These are phyloP conservation scores for Patiria pectinifera DNA, from an alignment of 53 echinoderm and acorn worm genomes.

Conservation along the genomic window DNA sequence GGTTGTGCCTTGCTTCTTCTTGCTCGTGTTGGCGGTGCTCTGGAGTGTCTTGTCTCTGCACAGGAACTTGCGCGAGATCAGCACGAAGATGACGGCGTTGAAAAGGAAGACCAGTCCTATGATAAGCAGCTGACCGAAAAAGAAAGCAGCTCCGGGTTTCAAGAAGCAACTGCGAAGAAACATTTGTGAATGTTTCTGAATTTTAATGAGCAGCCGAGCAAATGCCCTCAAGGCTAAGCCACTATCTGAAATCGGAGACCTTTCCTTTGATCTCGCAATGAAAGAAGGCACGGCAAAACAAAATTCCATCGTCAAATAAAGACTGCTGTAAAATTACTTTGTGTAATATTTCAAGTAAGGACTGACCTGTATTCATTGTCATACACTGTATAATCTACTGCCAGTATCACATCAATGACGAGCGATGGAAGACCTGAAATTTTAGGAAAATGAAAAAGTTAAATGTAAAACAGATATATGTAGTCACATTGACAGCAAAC, in stretches of 20 bases:
- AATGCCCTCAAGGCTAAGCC: neutral
- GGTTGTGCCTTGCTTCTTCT: conserved; percentile 1
- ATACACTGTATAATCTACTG: conserved; percentile 12
- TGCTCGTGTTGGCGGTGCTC: neutral
- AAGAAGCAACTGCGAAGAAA: conserved; percentile 70
- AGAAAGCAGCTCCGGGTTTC: conserved; percentile 61
- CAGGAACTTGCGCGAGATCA: conserved; percentile 58
- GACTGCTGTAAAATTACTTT: no score
- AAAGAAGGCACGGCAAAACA: no score
- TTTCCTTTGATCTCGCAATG: no score
- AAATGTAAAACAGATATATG: no score
- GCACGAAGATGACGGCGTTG: conserved; percentile 64
- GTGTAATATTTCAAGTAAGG: no score
- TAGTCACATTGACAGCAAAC: no score
- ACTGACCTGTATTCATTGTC: conserved; percentile 16
- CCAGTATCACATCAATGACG: conserved; percentile 8
- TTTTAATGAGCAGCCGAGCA: neutral
- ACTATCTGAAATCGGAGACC: no score
- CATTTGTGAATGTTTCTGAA: neutral
- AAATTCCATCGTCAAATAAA: no score
- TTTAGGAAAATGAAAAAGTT: neutral
- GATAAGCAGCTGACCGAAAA: conserved; percentile 57
- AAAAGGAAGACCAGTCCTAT: conserved; percentile 60
- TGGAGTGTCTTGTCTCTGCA: conserved; percentile 42
- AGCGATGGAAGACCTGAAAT: neutral